Conservation (phyloP, 2,113 vertebrate genomes). For the Nymphicus hollandicus region DNA sequence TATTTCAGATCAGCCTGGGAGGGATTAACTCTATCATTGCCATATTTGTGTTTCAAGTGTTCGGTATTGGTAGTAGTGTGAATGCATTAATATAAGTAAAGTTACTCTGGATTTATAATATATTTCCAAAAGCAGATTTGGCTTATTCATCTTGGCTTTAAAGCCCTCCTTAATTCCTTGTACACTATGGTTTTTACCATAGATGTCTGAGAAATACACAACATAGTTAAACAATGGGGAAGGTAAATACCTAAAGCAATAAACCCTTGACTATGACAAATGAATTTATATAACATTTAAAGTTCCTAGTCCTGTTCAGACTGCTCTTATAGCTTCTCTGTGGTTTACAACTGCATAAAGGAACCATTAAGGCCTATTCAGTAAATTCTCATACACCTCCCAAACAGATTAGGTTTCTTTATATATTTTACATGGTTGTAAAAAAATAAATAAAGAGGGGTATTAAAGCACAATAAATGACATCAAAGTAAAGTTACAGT, state of each 20-base stretch:
- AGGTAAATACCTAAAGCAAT: conserved; percentile 35
- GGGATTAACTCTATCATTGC: not conserved
- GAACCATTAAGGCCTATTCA: conserved; percentile 15
- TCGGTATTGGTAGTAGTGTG: not conserved
- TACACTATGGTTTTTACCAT: not conserved
- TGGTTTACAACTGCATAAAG: conserved; percentile 54
- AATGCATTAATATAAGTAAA: not conserved
- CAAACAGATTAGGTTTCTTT: conserved; percentile 37
- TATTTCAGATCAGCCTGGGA: not conserved
- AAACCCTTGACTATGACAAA: conserved; percentile 44
- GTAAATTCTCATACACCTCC: conserved; percentile 29
- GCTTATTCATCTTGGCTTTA: not conserved
- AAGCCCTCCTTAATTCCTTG: not conserved
- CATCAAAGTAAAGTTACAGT: conserved; percentile 42
- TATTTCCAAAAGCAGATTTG: not conserved
- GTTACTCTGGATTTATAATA: not conserved
- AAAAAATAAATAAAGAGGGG: conserved; percentile 34
- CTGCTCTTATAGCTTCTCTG: conserved; percentile 23
- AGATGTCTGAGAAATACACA: conserved; percentile 16
- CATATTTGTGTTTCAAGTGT: not conserved
- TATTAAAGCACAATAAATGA: conserved; percentile 50
- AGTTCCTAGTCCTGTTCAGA: not conserved
- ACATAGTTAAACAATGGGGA: conserved; percentile 27
- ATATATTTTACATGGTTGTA: conserved; percentile 42
- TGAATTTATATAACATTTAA: conserved; percentile 36